A percentile compares a stretch with the other conserved stretches of the same genome.
These are phyloP conservation scores for Pseudochirops corinnae DNA, from an alignment of 2,797 vertebrate species.

Conservation along the genomic window DNA sequence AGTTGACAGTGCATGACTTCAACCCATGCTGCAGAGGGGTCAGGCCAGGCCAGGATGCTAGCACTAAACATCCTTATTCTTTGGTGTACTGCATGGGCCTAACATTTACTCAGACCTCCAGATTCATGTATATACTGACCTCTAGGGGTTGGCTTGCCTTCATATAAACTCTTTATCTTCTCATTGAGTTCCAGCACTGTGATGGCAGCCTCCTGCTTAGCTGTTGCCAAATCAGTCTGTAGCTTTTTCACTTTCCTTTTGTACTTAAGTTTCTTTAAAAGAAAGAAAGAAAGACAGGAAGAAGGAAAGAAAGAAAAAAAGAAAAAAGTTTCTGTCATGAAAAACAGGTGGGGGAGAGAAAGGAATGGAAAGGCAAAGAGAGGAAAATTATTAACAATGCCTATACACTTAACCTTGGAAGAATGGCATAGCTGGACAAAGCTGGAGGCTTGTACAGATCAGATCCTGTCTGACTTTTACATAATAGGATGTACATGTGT, in stretches of 20 bases:
- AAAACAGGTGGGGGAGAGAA: not conserved
- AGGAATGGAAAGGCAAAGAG: constrained; percentile 26
- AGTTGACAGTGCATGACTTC: not conserved
- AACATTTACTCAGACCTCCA: not conserved
- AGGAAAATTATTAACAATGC: constrained; percentile 41
- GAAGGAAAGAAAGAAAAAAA: not conserved
- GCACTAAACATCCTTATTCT: not conserved
- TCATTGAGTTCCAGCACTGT: constrained; percentile 51
- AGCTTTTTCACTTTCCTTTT: constrained; percentile 47
- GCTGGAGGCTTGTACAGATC: not conserved
- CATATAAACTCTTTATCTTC: constrained; percentile 56
- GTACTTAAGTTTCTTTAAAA: constrained; percentile 59
- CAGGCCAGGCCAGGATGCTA: constrained; percentile 2
- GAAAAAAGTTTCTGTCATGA: constrained; percentile 57
- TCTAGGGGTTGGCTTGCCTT: constrained; percentile 83
- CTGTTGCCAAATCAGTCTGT: constrained; percentile 49
- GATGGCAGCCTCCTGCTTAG: constrained; percentile 65
- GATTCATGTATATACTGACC: constrained; percentile 81
- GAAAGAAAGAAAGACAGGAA: rapidly evolving
- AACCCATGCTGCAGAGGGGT: not conserved
- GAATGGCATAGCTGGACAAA: not conserved
- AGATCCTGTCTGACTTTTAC: not conserved
- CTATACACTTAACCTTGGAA: constrained; percentile 39
- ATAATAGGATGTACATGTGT: not conserved
- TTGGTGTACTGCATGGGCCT: constrained; percentile 33